Percentiles rank a stretch among this genome's conserved stretches.
Evolutionary conservation across 2,797 vertebrate species (phyloP).

Genomic region (Xenopus petersii): DNA sequence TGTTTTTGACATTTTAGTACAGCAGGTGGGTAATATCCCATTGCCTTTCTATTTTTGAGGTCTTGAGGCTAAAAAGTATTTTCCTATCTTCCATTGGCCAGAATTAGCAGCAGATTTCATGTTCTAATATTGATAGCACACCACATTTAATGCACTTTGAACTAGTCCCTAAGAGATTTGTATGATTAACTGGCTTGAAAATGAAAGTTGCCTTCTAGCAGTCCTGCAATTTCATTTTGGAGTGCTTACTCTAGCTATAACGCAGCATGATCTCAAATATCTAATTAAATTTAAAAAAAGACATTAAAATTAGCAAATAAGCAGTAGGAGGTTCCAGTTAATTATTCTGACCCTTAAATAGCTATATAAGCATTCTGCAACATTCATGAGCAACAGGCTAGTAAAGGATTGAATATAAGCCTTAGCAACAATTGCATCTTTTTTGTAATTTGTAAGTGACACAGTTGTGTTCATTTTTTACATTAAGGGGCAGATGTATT

Average conservation of each 20-base stretch:
- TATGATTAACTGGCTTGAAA: constrained; percentile 22
- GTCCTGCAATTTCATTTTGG: constrained; percentile 21
- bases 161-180: constrained; percentile 19
- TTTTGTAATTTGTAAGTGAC: background rate
- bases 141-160: constrained; percentile 28
- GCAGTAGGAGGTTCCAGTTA: constrained; percentile 12
- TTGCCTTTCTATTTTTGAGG: background rate
- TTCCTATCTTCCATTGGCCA: constrained; percentile 1
- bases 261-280: constrained; percentile 22
- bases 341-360: constrained; percentile 21
- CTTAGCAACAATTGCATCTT: background rate
- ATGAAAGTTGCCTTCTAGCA: constrained; percentile 23
- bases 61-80: constrained; percentile 2
- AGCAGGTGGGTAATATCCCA: constrained; percentile 15
- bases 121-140: constrained; percentile 17
- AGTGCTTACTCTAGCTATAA: constrained; percentile 14
- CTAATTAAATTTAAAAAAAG: constrained; percentile 15
- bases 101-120: constrained; percentile 16
- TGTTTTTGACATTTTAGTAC: constrained; percentile 6
- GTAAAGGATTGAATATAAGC: background rate
- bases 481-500: constrained; percentile 38
- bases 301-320: constrained; percentile 15
- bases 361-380: constrained; percentile 3
- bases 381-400: background rate
- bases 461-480: constrained; percentile 30